phyloP scores from a whole-genome alignment of 2,113 vertebrate genomes.

The Crotophaga sulcirostris region DNA sequence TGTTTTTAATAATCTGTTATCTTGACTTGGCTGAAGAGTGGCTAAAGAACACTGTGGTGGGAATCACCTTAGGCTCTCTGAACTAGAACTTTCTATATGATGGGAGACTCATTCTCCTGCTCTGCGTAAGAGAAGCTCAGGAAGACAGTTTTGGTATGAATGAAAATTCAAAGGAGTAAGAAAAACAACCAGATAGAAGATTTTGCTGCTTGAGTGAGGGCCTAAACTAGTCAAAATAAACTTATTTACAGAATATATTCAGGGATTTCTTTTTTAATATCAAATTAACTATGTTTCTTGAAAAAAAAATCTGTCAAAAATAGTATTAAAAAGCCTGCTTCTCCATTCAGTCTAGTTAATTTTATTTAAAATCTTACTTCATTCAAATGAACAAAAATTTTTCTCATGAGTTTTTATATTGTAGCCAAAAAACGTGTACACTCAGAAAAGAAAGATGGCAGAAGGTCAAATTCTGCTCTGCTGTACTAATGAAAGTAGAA shows the following conservation, averaged over 20 bases:
- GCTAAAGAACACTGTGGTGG: neutral
- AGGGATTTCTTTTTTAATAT: neutral
- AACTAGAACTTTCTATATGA: neutral
- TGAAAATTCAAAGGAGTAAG: neutral
- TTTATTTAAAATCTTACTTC: neutral
- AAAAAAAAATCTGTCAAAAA: neutral
- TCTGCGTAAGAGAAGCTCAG: neutral
- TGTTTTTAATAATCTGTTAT: neutral
- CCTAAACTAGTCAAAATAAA: neutral
- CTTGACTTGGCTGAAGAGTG: neutral
- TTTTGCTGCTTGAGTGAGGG: neutral
- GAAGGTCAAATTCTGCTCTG: neutral
- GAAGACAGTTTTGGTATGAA: neutral
- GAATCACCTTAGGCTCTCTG: neutral
- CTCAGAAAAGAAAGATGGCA: constrained; percentile 39
- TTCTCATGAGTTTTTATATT: neutral
- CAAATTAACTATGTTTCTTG: neutral
- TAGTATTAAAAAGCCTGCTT: neutral
- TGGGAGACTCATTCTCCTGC: neutral
- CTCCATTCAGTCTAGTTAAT: neutral
- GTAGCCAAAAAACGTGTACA: neutral
- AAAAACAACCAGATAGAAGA: neutral
- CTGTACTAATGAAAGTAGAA: neutral
- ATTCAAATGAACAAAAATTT: neutral
- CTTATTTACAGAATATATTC: neutral